Evolutionary conservation across 64 coral and sea anemone genomes (phyloP).

Genomic region (Cladopsammia gracilis): DNA sequence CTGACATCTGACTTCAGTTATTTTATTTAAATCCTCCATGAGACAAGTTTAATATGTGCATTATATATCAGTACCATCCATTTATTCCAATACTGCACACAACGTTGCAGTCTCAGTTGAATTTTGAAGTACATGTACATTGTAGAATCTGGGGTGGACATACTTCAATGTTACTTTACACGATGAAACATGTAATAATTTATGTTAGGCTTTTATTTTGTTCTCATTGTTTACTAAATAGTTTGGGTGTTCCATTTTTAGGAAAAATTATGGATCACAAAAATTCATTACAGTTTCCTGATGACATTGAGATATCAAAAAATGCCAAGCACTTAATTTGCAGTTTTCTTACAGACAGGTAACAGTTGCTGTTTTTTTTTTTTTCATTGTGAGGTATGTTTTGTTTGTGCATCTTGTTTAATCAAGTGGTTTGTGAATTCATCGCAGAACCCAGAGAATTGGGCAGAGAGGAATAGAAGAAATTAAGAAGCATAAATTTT

Average conservation of each 20-base stretch:
- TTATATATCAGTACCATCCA: no score
- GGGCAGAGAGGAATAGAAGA: constrained; percentile 89
- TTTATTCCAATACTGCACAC: no score
- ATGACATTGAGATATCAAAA: constrained; percentile 95
- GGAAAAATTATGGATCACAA: constrained; percentile 99
- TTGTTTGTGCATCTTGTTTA: not conserved
- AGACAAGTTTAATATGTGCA: no score
- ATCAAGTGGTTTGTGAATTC: not conserved
- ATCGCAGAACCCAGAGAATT: constrained; percentile 74
- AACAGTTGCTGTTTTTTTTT: not conserved
- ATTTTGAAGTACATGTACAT: no score
- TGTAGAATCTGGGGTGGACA: no score
- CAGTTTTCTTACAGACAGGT: constrained; percentile 95
- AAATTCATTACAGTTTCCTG: constrained; percentile 96
- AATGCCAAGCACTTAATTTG: constrained; percentile 92
- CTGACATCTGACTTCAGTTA: no score
- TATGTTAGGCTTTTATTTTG: not conserved
- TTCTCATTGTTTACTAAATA: not conserved
- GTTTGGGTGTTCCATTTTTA: not conserved
- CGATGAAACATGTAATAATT: no score
- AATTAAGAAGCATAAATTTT: constrained; percentile 91
- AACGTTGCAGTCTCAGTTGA: no score
- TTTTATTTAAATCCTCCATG: no score
- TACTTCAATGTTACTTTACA: no score
- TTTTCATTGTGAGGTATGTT: not conserved